These are phyloP conservation scores for Agapornis roseicollis DNA, from an alignment of 2,113 vertebrate species.

Conservation along the genomic window DNA sequence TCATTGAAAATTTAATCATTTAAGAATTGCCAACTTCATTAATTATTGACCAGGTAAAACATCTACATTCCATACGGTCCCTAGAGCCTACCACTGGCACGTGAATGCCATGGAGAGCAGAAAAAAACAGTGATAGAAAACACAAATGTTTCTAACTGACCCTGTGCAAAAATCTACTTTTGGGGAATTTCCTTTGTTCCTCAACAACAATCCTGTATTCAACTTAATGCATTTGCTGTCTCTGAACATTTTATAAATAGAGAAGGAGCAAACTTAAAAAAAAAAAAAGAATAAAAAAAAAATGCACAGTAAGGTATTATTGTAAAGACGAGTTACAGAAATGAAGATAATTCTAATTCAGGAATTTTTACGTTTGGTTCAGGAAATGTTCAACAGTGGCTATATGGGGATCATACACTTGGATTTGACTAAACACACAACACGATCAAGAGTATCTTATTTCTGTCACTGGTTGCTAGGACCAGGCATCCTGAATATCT, in stretches of 20 bases:
- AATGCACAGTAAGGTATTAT: background rate
- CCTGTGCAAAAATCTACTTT: accelerated
- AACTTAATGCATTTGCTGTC: background rate
- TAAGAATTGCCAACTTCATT: background rate
- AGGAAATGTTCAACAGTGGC: background rate
- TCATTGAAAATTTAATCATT: background rate
- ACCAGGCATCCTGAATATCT: background rate
- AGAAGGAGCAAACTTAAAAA: background rate
- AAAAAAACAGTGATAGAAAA: background rate
- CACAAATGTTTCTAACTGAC: background rate
- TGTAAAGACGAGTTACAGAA: background rate
- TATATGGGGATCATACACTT: background rate
- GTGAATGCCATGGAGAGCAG: background rate
- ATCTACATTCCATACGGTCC: background rate
- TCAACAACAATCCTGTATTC: background rate
- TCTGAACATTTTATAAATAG: background rate
- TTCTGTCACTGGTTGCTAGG: background rate
- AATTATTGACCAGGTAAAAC: background rate
- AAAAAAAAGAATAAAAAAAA: too few relatives aligned
- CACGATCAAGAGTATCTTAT: accelerated
- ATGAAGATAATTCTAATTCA: background rate
- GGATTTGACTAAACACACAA: background rate
- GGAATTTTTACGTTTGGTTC: background rate
- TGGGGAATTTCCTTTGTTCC: background rate
- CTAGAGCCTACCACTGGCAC: background rate